phyloP scores from a whole-genome alignment of 2,797 vertebrate species.

The Falco berigora region DNA sequence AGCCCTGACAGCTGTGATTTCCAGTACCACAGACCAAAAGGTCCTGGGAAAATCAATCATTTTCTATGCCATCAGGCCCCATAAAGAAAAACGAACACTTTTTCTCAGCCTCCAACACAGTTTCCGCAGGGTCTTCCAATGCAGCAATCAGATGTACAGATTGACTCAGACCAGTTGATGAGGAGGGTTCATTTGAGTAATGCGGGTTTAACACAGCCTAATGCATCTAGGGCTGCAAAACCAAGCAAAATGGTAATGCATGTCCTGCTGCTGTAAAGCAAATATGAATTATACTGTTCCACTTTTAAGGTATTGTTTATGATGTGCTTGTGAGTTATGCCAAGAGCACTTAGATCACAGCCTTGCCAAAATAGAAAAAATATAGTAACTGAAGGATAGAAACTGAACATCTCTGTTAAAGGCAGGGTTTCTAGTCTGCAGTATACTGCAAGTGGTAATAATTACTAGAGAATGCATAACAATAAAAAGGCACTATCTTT shows the following conservation, averaged over 20 bases:
- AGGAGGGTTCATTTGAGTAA: neutral
- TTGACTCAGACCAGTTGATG: neutral
- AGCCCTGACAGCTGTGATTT: neutral
- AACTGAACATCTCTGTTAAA: neutral
- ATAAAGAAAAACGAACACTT: neutral
- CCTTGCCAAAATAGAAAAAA: neutral
- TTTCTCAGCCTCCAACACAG: neutral
- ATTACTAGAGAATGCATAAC: slow-evolving; percentile 25
- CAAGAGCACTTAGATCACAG: neutral
- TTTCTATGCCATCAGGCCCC: neutral
- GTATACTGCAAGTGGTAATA: neutral
- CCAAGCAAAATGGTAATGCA: accelerated
- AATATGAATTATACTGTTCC: neutral
- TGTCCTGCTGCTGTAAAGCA: neutral
- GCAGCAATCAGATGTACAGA: neutral
- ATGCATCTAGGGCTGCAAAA: neutral
- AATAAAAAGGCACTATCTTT: slow-evolving; percentile 36
- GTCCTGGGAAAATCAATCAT: neutral
- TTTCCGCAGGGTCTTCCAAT: neutral
- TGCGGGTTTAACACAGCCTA: neutral
- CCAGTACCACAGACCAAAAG: neutral
- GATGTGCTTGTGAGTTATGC: neutral
- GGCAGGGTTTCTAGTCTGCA: neutral
- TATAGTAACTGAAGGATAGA: neutral
- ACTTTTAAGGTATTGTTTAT: neutral